Evolutionary conservation across 2,888 invertebrate species (phyloP).

Genomic region (Andrena praecox): DNA sequence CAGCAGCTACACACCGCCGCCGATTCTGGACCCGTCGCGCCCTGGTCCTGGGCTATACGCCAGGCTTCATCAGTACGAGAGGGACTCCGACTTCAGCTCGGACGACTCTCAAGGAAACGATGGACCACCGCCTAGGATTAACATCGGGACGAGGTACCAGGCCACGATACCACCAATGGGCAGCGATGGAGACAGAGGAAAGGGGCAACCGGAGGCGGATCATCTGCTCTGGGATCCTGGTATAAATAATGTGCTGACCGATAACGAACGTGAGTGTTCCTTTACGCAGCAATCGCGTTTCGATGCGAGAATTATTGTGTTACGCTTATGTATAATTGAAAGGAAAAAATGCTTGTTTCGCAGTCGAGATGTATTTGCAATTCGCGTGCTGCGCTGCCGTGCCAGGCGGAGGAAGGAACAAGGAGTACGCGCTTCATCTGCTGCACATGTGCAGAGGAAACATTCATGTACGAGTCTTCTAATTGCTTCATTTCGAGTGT

Average conservation of each 20-base stretch:
- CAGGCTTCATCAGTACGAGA: slow-evolving; percentile 83
- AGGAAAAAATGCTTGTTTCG: slow-evolving; percentile 51
- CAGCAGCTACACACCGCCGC: slow-evolving; percentile 94
- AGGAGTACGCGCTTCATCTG: slow-evolving; percentile 96
- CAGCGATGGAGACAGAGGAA: slow-evolving; percentile 85
- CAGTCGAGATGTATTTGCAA: slow-evolving; percentile 97
- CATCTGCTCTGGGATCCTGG: slow-evolving; percentile 95
- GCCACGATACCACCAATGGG: slow-evolving; percentile 89
- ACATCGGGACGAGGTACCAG: slow-evolving; percentile 95
- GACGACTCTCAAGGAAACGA: slow-evolving; percentile 84
- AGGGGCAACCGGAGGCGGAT: slow-evolving; percentile 86
- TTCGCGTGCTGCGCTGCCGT: slow-evolving; percentile 98
- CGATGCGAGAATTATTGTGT: too few relatives aligned
- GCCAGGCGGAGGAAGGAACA: slow-evolving; percentile 96
- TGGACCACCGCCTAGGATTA: slow-evolving; percentile 91
- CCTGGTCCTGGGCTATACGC: slow-evolving; percentile 94
- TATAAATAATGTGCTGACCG: slow-evolving; percentile 89
- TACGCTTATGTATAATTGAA: slow-evolving; percentile 15
- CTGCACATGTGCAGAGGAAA: slow-evolving; percentile 95
- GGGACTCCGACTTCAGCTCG: slow-evolving; percentile 82
- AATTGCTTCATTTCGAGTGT: not conserved
- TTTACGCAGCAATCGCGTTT: not conserved
- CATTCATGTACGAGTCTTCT: slow-evolving; percentile 88
- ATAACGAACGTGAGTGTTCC: slow-evolving; percentile 89
- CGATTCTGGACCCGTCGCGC: slow-evolving; percentile 96